A percentile compares a stretch with the other conserved stretches of the same genome.
Conservation (phyloP, 2,797 vertebrate species). For the Orestias chungarensis region DNA sequence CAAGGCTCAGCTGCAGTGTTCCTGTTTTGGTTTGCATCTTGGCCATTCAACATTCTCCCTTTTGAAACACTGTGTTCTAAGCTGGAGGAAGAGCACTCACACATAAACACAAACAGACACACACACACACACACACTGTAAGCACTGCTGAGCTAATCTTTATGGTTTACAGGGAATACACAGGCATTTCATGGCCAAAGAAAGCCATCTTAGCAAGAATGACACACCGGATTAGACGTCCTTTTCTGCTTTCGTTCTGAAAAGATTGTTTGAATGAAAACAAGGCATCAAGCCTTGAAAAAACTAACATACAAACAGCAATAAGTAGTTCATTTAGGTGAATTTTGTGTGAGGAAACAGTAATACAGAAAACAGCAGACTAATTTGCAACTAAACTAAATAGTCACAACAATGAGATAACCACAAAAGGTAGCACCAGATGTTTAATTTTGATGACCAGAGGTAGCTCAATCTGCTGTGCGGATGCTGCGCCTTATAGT, state of each 20-base stretch:
- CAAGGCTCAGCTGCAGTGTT: constrained; percentile 69
- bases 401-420: neutral
- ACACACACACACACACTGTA: constrained; percentile 26
- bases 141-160: constrained; percentile 72
- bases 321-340: constrained; percentile 27
- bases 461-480: constrained; percentile 10
- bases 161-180: constrained; percentile 69
- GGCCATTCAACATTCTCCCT: constrained; percentile 71
- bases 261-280: constrained; percentile 27
- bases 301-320: constrained; percentile 12
- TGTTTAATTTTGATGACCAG: constrained; percentile 26
- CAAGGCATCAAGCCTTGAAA: constrained; percentile 20
- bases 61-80: constrained; percentile 63
- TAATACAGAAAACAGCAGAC: constrained; percentile 10
- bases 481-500: constrained; percentile 21
- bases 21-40: constrained; percentile 70
- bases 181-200: constrained; percentile 59
- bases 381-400: neutral
- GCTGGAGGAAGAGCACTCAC: constrained; percentile 45
- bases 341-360: constrained; percentile 32
- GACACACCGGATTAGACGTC: constrained; percentile 63
- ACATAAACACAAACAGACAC: constrained; percentile 9
- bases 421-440: constrained; percentile 1
- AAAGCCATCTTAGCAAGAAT: constrained; percentile 67
- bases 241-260: constrained; percentile 34